Evolutionary conservation across 2,113 vertebrate species (phyloP).

Genomic region (Cyphomyrus plagiostoma): DNA sequence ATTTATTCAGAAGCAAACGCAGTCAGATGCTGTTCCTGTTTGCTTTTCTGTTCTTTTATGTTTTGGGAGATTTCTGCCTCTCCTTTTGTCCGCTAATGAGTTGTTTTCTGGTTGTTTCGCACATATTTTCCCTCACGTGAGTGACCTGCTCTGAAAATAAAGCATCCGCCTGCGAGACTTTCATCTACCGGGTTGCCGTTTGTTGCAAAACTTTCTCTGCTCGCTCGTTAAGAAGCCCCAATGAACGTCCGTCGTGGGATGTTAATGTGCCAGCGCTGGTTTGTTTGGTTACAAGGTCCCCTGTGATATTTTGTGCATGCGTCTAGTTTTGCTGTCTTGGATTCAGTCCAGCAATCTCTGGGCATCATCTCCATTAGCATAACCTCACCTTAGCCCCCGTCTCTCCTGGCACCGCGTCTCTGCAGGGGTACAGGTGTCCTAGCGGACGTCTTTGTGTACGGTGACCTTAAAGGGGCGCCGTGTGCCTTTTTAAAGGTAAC

Average conservation of each 20-base stretch:
- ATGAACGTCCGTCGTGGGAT: neutral
- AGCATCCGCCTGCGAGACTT: neutral
- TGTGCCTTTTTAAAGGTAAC: neutral
- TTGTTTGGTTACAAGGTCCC: neutral
- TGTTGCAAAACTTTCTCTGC: neutral
- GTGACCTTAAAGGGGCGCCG: neutral
- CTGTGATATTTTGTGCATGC: neutral
- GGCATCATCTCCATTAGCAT: neutral
- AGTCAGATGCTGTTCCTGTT: neutral
- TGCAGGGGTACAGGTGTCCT: neutral
- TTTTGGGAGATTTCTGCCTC: neutral
- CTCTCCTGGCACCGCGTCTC: neutral
- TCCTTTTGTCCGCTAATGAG: slow-evolving; percentile 14
- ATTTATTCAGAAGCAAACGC: slow-evolving; percentile 9
- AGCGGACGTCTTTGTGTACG: neutral
- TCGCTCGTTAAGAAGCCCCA: neutral
- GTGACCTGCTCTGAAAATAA: neutral
- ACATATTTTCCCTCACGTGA: neutral
- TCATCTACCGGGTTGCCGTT: neutral
- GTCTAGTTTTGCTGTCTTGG: neutral
- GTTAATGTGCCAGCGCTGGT: neutral
- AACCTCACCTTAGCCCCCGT: neutral
- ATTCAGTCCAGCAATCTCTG: neutral
- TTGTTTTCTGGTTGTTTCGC: slow-evolving; percentile 9
- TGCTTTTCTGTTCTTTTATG: neutral